phyloP scores from a whole-genome alignment of 2,888 invertebrate species.

The Dioctria linearis region DNA sequence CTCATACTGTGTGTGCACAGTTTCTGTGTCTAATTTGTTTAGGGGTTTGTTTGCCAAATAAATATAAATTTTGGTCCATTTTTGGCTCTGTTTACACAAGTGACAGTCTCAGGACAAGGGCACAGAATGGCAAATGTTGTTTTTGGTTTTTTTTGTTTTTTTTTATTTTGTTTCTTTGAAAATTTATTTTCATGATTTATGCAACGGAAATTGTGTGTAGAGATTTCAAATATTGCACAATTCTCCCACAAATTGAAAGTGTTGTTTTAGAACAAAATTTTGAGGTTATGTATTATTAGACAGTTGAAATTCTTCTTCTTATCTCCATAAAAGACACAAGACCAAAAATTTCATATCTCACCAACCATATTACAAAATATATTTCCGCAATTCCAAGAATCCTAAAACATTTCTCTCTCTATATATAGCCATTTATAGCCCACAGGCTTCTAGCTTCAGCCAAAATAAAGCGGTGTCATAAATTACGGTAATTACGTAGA shows the following conservation, averaged over 20 bases:
- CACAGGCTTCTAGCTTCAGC: background rate
- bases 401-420: no score
- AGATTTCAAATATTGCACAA: background rate
- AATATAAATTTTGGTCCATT: constrained; percentile 57
- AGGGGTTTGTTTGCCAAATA: constrained; percentile 56
- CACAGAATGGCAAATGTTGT: background rate
- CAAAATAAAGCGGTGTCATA: constrained; percentile 44
- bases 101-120: constrained; percentile 37
- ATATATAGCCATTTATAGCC: background rate
- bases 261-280: no score
- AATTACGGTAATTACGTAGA: constrained; percentile 50
- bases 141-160: no score
- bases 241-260: no score
- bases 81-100: constrained; percentile 56
- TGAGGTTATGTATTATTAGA: no score
- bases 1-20: background rate
- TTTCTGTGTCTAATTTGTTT: constrained; percentile 56
- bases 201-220: background rate
- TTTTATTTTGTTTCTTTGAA: background rate
- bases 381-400: no score
- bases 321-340: no score
- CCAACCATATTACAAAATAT: no score
- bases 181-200: background rate
- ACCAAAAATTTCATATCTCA: no score
- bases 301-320: no score